A percentile compares a stretch with the other conserved stretches of the same genome.
Evolutionary conservation across 2,888 invertebrate species (phyloP).

Genomic region (Nemoura dubitans): DNA sequence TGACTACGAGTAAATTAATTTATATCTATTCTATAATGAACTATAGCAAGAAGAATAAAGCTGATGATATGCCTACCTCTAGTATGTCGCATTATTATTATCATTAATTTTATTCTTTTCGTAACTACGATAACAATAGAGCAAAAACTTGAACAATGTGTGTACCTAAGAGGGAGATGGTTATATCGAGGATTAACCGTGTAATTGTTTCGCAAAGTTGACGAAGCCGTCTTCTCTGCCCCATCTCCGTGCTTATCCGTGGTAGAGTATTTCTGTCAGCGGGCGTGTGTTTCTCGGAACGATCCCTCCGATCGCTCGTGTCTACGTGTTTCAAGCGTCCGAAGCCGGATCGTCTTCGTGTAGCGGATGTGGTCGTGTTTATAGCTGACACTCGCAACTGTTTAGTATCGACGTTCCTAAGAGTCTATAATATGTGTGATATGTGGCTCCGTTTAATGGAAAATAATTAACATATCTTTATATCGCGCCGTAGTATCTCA

Average conservation of each 20-base stretch:
- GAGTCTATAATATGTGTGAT: neutral
- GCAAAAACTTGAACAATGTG: constrained; percentile 17
- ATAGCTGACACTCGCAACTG: neutral
- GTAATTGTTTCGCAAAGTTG: neutral
- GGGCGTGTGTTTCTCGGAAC: neutral
- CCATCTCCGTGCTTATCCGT: neutral
- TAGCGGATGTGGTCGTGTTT: neutral
- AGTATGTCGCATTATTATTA: neutral
- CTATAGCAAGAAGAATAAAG: neutral
- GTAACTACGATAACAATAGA: neutral
- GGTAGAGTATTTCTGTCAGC: neutral
- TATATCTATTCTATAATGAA: neutral
- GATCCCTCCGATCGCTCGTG: neutral
- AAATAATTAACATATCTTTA: neutral
- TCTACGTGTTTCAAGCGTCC: neutral
- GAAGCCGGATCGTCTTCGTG: neutral
- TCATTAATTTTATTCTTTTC: neutral
- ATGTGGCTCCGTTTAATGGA: neutral
- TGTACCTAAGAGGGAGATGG: neutral
- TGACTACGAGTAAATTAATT: neutral
- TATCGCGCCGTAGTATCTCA: neutral
- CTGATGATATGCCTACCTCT: neutral
- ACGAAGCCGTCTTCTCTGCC: neutral
- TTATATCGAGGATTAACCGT: neutral
- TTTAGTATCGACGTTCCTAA: neutral